phyloP scores from a whole-genome alignment of 2,888 invertebrate genomes.

The Parapristionchus giblindavisi region DNA sequence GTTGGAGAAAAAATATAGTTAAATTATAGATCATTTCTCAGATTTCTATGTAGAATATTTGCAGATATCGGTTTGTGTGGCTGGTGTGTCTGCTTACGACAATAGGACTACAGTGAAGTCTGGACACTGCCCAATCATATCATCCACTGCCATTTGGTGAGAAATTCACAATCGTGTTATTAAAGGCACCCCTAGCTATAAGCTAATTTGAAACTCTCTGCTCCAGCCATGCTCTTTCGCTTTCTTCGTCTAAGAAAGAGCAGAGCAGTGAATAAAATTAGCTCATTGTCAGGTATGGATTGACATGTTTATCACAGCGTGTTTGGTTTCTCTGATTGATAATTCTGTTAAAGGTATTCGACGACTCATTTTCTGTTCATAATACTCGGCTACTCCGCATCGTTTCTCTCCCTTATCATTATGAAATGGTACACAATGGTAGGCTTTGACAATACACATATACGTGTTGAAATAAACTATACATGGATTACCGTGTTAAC shows the following conservation, averaged over 20 bases:
- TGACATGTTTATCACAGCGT: not conserved
- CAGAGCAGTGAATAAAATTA: too few relatives aligned
- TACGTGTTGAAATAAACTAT: too few relatives aligned
- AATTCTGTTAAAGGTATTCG: constrained; percentile 46
- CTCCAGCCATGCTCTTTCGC: too few relatives aligned
- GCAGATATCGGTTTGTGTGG: constrained; percentile 9
- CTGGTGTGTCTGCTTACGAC: constrained; percentile 9
- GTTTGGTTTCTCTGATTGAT: not conserved
- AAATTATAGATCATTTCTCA: not conserved
- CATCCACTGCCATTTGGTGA: constrained; percentile 53
- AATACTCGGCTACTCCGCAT: constrained; percentile 52
- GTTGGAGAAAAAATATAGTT: too few relatives aligned
- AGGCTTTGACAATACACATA: too few relatives aligned
- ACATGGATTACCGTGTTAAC: too few relatives aligned
- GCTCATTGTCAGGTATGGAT: too few relatives aligned
- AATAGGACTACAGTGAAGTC: constrained; percentile 15
- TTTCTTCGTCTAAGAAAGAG: too few relatives aligned
- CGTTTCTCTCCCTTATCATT: constrained; percentile 51
- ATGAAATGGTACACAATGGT: too few relatives aligned
- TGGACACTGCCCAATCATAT: constrained; percentile 59
- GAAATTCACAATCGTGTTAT: too few relatives aligned
- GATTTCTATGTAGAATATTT: not conserved
- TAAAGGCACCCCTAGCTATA: too few relatives aligned
- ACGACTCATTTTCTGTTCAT: constrained; percentile 60
- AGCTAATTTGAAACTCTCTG: too few relatives aligned